These are phyloP conservation scores for Atrichornis clamosus DNA, from an alignment of 2,113 vertebrate genomes.

Conservation along the genomic window DNA sequence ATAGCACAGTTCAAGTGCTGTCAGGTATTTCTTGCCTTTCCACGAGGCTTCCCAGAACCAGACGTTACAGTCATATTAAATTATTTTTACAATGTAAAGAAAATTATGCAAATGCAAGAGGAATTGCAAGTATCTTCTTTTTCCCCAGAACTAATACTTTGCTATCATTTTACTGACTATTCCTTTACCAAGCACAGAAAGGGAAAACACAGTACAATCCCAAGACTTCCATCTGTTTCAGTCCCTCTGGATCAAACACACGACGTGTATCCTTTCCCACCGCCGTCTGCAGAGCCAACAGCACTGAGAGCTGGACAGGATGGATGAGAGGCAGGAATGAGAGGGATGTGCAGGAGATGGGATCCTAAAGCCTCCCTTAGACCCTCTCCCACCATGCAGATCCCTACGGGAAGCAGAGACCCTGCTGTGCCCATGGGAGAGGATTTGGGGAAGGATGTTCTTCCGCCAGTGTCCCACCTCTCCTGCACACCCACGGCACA, in stretches of 20 bases:
- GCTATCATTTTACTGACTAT: conserved; percentile 15
- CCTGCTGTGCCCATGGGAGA: fast-evolving
- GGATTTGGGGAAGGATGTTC: neutral
- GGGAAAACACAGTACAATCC: neutral
- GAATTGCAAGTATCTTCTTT: conserved; percentile 22
- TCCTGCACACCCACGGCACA: fast-evolving
- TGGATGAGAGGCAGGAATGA: neutral
- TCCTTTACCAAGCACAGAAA: conserved; percentile 19
- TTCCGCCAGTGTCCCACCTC: fast-evolving
- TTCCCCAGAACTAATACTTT: neutral
- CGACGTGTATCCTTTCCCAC: neutral
- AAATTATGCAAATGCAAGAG: neutral
- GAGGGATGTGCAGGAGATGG: neutral
- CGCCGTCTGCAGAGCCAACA: fast-evolving
- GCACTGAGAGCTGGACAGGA: neutral
- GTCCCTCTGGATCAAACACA: neutral
- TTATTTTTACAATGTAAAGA: neutral
- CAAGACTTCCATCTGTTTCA: neutral
- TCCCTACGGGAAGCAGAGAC: neutral
- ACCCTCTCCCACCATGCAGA: no score
- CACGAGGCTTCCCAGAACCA: conserved; percentile 8
- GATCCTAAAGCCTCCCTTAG: neutral
- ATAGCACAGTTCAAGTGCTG: conserved; percentile 54
- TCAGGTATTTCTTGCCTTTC: conserved; percentile 13
- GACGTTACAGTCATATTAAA: neutral